Evolutionary conservation across 2,113 vertebrate genomes (phyloP).

Genomic region (Aptenodytes patagonicus): DNA sequence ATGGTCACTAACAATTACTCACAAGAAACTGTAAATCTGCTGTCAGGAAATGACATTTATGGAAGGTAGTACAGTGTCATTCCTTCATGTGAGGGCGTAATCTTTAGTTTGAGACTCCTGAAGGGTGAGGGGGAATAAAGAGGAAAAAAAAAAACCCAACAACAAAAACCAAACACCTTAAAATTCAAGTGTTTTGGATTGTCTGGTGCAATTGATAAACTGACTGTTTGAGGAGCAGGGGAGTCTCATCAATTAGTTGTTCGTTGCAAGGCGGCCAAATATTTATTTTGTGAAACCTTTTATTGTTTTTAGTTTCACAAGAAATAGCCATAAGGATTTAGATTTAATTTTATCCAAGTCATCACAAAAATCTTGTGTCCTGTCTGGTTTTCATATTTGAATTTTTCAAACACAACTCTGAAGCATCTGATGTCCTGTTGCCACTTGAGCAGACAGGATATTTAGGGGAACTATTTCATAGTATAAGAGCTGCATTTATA

Average conservation of each 20-base stretch:
- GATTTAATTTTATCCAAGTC: not conserved
- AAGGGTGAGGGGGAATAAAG: not conserved
- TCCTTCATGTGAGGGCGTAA: not conserved
- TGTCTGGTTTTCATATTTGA: not conserved
- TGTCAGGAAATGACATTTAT: not conserved
- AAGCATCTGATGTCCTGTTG: not conserved
- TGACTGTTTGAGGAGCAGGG: not conserved
- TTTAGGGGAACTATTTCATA: not conserved
- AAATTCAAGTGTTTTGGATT: not conserved
- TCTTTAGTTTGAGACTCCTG: not conserved
- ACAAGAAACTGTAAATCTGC: not conserved
- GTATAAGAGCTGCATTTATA: not conserved
- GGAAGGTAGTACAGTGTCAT: not conserved
- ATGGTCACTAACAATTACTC: not conserved
- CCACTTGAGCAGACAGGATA: not conserved
- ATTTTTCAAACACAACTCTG: not conserved
- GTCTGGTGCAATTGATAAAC: not conserved
- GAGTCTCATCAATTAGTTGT: not conserved
- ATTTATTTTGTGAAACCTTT: not conserved
- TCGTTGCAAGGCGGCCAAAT: not conserved
- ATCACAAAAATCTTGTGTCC: not conserved
- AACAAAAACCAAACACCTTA: not conserved
- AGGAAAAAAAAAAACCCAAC: not conserved
- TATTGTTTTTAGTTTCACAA: not conserved
- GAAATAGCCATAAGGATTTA: not conserved